A percentile compares a stretch with the other conserved stretches of the same genome.
Evolutionary conservation across 2,797 vertebrate species (phyloP).

Genomic region (Sebastiscus albofasciatus): DNA sequence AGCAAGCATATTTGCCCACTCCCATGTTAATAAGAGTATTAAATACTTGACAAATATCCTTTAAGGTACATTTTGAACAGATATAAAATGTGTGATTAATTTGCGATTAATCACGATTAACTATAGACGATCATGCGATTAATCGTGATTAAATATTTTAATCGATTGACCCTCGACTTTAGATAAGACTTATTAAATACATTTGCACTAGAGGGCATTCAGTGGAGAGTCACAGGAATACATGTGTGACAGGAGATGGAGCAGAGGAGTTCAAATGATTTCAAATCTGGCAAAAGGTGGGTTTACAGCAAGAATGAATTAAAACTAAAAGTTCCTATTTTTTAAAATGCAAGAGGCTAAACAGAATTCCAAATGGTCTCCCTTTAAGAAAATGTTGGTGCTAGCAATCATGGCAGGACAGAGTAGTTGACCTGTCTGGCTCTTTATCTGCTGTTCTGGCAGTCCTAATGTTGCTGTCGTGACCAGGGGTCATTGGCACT

Average conservation of each 20-base stretch:
- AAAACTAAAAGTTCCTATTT: background rate
- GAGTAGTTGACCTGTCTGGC: slow-evolving; percentile 69
- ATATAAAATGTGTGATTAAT: no score
- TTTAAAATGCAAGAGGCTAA: slow-evolving; percentile 36
- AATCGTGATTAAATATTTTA: no score
- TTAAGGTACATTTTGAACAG: no score
- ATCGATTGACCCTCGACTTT: no score
- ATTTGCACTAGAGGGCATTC: background rate
- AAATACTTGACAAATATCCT: no score
- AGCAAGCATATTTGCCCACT: no score
- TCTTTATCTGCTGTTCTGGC: slow-evolving; percentile 76
- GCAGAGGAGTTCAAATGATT: background rate
- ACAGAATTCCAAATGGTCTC: slow-evolving; percentile 45
- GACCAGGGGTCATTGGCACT: slow-evolving; percentile 78
- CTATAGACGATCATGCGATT: no score
- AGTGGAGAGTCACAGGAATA: background rate
- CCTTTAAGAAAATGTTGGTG: slow-evolving; percentile 79
- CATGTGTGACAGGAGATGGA: background rate
- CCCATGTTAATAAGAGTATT: no score
- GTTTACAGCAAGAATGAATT: background rate
- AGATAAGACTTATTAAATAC: background rate
- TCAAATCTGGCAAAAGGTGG: background rate
- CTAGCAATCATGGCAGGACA: slow-evolving; percentile 62
- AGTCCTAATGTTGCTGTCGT: slow-evolving; percentile 68
- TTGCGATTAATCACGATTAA: rapidly evolving